A percentile compares a stretch with the other conserved stretches of the same genome.
These are phyloP conservation scores for Gymnocheta viridis DNA, from an alignment of 2,888 invertebrate genomes.

Conservation along the genomic window DNA sequence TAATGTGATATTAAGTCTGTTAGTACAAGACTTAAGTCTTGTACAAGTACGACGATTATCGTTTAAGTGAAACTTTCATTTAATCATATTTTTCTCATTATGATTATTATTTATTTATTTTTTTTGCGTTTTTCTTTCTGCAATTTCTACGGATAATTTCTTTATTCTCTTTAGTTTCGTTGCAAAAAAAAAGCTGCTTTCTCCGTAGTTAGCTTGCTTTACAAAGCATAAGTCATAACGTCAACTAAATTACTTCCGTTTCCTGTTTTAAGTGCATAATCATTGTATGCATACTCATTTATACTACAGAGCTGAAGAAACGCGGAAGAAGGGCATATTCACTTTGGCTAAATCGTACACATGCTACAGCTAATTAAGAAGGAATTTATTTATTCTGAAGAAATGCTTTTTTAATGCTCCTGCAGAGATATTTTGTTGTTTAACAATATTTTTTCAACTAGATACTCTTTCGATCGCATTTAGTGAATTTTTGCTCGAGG, in stretches of 20 bases:
- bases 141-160: conserved; percentile 5
- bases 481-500: too few relatives aligned
- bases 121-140: background rate
- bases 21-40: conserved; percentile 8
- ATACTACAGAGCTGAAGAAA: background rate
- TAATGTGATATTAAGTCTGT: conserved; percentile 24
- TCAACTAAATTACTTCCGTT: conserved; percentile 64
- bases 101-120: background rate
- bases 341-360: background rate
- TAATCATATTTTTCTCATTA: conserved; percentile 30
- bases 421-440: too few relatives aligned
- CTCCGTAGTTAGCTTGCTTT: conserved; percentile 24
- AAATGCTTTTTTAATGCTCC: too few relatives aligned
- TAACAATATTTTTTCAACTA: too few relatives aligned
- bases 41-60: background rate
- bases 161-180: conserved; percentile 21
- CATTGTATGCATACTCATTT: background rate
- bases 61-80: background rate
- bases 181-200: background rate
- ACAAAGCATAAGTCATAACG: conserved; percentile 52
- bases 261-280: conserved; percentile 40
- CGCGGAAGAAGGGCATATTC: background rate
- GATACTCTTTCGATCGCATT: too few relatives aligned
- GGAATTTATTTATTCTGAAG: too few relatives aligned
- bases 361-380: too few relatives aligned